Conservation (phyloP, 2,113 vertebrate species). For the Echinops telfairi region DNA sequence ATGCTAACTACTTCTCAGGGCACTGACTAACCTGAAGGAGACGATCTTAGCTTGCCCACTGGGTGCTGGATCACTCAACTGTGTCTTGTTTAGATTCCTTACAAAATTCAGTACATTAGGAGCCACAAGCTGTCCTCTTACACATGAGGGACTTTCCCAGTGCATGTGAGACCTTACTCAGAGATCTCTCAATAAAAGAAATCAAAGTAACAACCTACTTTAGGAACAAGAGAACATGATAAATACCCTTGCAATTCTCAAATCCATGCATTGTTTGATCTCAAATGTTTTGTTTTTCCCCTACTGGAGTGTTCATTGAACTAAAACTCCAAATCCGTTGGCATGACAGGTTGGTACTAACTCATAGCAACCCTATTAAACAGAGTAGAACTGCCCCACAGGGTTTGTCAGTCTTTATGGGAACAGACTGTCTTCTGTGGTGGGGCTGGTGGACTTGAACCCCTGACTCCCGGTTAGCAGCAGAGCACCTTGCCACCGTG, state of each 20-base stretch:
- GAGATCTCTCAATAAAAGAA: not conserved
- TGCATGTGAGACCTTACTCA: not conserved
- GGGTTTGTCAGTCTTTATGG: not conserved
- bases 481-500: not conserved
- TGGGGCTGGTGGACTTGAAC: not conserved
- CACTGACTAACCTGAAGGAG: not conserved
- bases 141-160: not conserved
- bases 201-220: not conserved
- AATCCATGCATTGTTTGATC: conserved; percentile 24
- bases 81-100: not conserved
- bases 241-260: conserved; percentile 39
- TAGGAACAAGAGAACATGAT: conserved; percentile 32
- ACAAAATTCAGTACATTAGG: not conserved
- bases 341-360: not conserved
- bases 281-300: not conserved
- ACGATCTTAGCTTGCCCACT: not conserved
- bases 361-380: not conserved
- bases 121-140: not conserved
- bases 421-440: not conserved
- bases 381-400: not conserved
- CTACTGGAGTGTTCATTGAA: conserved; percentile 13
- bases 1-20: not conserved
- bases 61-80: not conserved
- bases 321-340: not conserved
- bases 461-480: not conserved